Evolutionary conservation across 1,140 invertebrate species (phyloP).

Genomic region (Stratiolaelaps scimitus): DNA sequence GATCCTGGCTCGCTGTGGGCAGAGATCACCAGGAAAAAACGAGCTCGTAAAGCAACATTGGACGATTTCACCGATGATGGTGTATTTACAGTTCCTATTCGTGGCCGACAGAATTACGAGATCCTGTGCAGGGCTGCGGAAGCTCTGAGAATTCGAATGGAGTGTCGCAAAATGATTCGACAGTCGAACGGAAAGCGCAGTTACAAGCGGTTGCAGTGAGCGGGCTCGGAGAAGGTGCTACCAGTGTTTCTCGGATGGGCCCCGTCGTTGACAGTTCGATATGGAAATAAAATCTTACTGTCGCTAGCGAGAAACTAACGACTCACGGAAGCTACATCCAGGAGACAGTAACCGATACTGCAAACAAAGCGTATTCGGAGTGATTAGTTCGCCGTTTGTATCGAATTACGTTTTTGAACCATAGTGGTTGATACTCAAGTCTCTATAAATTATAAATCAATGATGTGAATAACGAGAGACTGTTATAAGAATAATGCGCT

Average conservation of each 20-base stretch:
- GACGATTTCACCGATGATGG: conserved; percentile 1
- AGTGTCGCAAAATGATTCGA: background rate
- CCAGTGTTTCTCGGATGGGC: background rate
- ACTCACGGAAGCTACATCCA: no score
- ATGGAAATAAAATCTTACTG: conserved; percentile 6
- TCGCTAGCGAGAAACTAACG: no score
- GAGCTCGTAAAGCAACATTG: background rate
- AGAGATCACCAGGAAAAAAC: no score
- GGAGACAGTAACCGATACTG: no score
- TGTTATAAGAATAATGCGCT: no score
- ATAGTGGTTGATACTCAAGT: no score
- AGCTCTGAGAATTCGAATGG: background rate
- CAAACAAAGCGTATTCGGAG: no score
- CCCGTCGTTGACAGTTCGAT: background rate
- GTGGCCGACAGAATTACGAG: conserved; percentile 3
- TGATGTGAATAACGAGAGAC: no score
- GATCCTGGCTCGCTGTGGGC: no score
- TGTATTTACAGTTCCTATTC: background rate
- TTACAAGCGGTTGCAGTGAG: conserved; percentile 6
- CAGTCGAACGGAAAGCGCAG: background rate
- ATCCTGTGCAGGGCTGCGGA: background rate
- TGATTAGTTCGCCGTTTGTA: background rate
- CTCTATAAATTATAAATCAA: no score
- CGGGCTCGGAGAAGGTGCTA: background rate
- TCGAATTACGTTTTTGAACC: conserved; percentile 37